Evolutionary conservation across 1,140 invertebrate species (phyloP).

Genomic region (Ridgeia piscesae): DNA sequence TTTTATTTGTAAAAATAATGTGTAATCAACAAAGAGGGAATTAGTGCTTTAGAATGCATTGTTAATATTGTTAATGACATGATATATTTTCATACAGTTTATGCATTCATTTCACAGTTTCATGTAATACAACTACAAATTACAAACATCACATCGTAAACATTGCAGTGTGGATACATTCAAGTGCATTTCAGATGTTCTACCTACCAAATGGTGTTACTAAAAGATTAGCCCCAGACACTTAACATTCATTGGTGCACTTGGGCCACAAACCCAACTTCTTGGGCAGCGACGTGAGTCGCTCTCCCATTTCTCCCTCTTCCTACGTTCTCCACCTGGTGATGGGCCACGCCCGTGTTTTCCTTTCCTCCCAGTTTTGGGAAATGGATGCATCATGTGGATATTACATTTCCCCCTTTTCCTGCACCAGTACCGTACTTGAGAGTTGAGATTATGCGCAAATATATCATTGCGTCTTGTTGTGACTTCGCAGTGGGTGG

Average conservation of each 20-base stretch:
- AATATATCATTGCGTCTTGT: background rate
- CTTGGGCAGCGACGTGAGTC: background rate
- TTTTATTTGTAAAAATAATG: no score
- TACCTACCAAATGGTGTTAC: no score
- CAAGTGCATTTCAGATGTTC: background rate
- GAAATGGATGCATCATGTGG: background rate
- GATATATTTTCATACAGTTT: background rate
- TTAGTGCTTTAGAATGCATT: no score
- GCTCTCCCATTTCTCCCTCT: background rate
- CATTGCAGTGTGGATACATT: background rate
- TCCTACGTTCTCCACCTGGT: background rate
- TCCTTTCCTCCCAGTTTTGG: background rate
- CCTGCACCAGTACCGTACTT: background rate
- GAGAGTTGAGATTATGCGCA: background rate
- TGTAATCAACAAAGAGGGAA: no score
- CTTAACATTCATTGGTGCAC: background rate
- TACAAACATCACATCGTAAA: background rate
- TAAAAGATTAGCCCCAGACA: background rate
- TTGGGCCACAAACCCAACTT: background rate
- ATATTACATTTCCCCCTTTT: background rate
- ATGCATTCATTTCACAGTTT: background rate
- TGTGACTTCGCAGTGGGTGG: background rate
- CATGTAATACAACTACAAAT: background rate
- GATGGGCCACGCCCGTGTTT: background rate
- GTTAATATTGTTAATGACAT: no score